phyloP scores from a whole-genome alignment of 2,888 invertebrate genomes.

The Unio delphinus region DNA sequence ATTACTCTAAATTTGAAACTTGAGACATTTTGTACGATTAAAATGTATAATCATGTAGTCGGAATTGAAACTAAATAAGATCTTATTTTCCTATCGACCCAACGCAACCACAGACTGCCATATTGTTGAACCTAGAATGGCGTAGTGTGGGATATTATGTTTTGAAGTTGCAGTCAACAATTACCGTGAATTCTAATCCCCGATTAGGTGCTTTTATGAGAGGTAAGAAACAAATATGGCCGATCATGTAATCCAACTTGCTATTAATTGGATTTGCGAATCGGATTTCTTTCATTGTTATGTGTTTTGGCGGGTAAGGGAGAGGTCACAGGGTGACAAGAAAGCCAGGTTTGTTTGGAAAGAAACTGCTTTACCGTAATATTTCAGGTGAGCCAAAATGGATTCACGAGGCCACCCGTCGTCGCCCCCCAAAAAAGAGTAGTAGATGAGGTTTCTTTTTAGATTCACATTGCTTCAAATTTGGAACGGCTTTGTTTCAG shows the following conservation, averaged over 20 bases:
- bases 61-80: constrained; percentile 4
- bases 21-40: no score
- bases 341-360: neutral
- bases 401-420: no score
- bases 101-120: constrained; percentile 34
- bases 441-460: no score
- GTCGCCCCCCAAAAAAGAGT: no score
- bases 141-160: constrained; percentile 12
- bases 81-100: constrained; percentile 5
- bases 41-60: neutral
- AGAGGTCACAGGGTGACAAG: constrained; percentile 8
- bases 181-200: neutral
- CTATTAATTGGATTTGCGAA: neutral
- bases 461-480: no score
- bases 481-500: no score
- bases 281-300: constrained; percentile 11
- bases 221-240: no score
- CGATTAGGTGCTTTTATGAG: no score
- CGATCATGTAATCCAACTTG: no score
- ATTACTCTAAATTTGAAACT: no score
- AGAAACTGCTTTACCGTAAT: no score
- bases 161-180: constrained; percentile 10
- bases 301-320: constrained; percentile 28
- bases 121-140: constrained; percentile 23
- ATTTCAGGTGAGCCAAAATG: no score